Evolutionary conservation across 2,888 invertebrate species (phyloP).

Genomic region (Drosophila suboccidentalis): DNA sequence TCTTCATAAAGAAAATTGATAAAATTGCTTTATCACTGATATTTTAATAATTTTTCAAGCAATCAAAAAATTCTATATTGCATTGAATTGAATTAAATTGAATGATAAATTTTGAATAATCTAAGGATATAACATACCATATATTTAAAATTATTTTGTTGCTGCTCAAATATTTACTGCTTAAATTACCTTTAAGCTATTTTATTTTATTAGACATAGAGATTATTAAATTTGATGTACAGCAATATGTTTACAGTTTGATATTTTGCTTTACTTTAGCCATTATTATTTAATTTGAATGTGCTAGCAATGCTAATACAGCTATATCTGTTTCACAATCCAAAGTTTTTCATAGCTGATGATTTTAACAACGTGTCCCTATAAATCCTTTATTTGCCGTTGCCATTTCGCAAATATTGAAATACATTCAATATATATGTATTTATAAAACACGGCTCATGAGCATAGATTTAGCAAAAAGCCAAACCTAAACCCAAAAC

Average conservation of each 20-base stretch:
- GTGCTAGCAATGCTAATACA: slow-evolving; percentile 1
- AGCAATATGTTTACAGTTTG: not conserved
- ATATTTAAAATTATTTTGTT: no score
- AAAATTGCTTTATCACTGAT: no score
- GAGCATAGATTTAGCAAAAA: slow-evolving; percentile 67
- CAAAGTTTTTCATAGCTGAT: slow-evolving; percentile 1
- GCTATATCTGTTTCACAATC: slow-evolving; percentile 17
- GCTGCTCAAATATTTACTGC: not conserved
- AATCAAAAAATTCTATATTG: no score
- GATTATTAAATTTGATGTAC: not conserved
- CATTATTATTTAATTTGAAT: slow-evolving; percentile 11
- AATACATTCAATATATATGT: slow-evolving; percentile 39
- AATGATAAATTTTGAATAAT: no score
- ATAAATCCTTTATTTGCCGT: slow-evolving; percentile 59
- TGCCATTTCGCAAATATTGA: slow-evolving; percentile 66
- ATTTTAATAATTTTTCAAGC: no score
- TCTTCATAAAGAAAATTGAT: no score
- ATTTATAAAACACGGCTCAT: slow-evolving; percentile 62
- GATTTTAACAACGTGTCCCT: slow-evolving; percentile 21
- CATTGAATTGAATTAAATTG: no score
- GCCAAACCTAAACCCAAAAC: slow-evolving; percentile 38
- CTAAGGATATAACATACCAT: no score
- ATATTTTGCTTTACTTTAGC: slow-evolving; percentile 3
- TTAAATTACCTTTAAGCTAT: not conserved
- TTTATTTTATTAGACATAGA: not conserved